phyloP scores from a whole-genome alignment of 2,797 vertebrate species.

The Sitta carolinensis region DNA sequence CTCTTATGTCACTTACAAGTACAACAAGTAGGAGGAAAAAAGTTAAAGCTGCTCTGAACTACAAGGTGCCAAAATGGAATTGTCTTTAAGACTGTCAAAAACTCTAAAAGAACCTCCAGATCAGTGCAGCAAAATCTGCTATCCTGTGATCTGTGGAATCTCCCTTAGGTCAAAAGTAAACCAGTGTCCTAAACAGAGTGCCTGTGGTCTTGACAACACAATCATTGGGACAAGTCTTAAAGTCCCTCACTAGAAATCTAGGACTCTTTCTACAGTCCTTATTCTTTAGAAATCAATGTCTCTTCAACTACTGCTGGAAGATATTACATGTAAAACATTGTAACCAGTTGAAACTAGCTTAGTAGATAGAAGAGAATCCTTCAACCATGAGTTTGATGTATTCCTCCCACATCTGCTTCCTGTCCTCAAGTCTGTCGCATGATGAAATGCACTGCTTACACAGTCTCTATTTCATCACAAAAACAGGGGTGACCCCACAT shows the following conservation, averaged over 20 bases:
- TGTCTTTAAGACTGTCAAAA: background rate
- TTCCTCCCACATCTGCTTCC: accelerated
- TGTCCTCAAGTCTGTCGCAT: background rate
- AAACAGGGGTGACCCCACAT: background rate
- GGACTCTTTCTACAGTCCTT: background rate
- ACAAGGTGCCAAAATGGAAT: background rate
- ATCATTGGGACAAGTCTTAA: background rate
- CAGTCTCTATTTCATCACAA: background rate
- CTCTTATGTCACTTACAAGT: background rate
- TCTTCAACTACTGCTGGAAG: background rate
- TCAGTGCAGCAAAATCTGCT: background rate
- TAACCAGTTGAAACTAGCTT: background rate
- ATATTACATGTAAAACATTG: background rate
- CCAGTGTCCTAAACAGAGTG: background rate
- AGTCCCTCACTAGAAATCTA: background rate
- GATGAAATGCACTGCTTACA: background rate
- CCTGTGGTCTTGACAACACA: background rate
- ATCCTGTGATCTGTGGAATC: background rate
- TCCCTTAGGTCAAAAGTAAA: background rate
- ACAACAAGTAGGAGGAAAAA: background rate
- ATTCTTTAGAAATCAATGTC: background rate
- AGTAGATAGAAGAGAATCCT: background rate
- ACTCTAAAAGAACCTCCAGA: background rate
- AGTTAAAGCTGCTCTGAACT: background rate
- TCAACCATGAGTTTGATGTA: background rate